Evolutionary conservation across 1,140 invertebrate species (phyloP).

Genomic region (Euglossa dilemma): DNA sequence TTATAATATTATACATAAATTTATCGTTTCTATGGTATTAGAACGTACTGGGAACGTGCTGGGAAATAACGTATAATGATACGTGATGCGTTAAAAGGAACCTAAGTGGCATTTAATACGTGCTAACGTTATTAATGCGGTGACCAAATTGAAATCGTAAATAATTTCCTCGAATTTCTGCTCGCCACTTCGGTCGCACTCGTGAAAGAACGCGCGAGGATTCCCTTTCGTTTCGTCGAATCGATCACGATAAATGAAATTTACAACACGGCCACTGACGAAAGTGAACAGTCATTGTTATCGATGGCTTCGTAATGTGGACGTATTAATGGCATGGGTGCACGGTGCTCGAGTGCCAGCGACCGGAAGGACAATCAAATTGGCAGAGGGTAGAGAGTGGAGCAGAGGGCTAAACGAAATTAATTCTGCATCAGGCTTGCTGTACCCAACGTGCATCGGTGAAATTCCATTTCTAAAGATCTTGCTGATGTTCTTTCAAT

Average conservation of each 20-base stretch:
- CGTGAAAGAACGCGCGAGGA: neutral
- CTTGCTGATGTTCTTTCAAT: too few species aligned
- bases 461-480: too few species aligned
- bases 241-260: neutral
- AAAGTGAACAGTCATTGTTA: constrained; percentile 39
- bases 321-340: constrained; percentile 52
- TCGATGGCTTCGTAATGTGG: constrained; percentile 37
- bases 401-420: constrained; percentile 64
- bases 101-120: too few species aligned
- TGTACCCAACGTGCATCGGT: constrained; percentile 17
- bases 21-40: too few species aligned
- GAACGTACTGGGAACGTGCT: too few species aligned
- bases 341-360: constrained; percentile 20
- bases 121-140: too few species aligned
- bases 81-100: too few species aligned
- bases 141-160: too few species aligned
- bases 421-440: constrained; percentile 57
- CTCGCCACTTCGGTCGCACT: too few species aligned
- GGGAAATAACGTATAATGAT: too few species aligned
- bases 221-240: neutral
- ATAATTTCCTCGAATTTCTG: too few species aligned
- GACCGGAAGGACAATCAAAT: constrained; percentile 63
- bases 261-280: neutral
- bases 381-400: constrained; percentile 51
- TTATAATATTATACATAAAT: too few species aligned